These are phyloP conservation scores for Drosophila kepulauana DNA, from an alignment of 1,140 invertebrate genomes.

Conservation along the genomic window DNA sequence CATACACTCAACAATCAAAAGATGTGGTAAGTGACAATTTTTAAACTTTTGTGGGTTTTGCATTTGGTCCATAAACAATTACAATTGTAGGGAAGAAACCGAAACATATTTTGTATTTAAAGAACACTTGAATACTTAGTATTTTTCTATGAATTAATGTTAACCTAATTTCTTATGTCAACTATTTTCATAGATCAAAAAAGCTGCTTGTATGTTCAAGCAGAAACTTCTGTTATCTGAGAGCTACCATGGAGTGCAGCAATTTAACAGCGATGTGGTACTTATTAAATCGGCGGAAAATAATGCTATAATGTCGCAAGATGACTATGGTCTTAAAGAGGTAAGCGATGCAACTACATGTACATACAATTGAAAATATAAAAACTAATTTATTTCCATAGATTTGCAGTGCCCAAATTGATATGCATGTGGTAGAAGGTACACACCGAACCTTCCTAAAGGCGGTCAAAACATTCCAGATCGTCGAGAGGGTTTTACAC, in stretches of 20 bases:
- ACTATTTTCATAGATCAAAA: slow-evolving; percentile 86
- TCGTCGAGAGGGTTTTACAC: slow-evolving; percentile 77
- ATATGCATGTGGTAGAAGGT: slow-evolving; percentile 89
- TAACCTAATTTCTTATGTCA: background rate
- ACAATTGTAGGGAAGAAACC: too few relatives aligned
- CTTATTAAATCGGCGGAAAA: slow-evolving; percentile 93
- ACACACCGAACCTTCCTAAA: slow-evolving; percentile 93
- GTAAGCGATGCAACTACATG: slow-evolving; percentile 84
- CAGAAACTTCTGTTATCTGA: slow-evolving; percentile 90
- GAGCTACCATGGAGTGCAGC: slow-evolving; percentile 89
- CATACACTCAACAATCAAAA: slow-evolving; percentile 69
- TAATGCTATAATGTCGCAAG: slow-evolving; percentile 89
- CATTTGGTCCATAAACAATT: too few relatives aligned
- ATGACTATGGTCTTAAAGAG: slow-evolving; percentile 91
- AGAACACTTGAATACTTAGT: too few relatives aligned
- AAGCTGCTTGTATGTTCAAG: slow-evolving; percentile 90
- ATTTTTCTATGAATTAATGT: too few relatives aligned
- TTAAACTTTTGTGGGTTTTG: too few relatives aligned
- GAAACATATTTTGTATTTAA: too few relatives aligned
- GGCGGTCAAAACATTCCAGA: slow-evolving; percentile 88
- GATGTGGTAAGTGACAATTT: slow-evolving; percentile 67
- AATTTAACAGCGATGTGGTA: slow-evolving; percentile 89
- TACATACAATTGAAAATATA: background rate
- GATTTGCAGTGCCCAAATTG: slow-evolving; percentile 89
- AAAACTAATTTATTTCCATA: slow-evolving; percentile 61